Percentiles rank a stretch among this genome's conserved stretches.
Evolutionary conservation across 2,888 invertebrate genomes (phyloP).

Genomic region (Lepidocyrtoides sp.): DNA sequence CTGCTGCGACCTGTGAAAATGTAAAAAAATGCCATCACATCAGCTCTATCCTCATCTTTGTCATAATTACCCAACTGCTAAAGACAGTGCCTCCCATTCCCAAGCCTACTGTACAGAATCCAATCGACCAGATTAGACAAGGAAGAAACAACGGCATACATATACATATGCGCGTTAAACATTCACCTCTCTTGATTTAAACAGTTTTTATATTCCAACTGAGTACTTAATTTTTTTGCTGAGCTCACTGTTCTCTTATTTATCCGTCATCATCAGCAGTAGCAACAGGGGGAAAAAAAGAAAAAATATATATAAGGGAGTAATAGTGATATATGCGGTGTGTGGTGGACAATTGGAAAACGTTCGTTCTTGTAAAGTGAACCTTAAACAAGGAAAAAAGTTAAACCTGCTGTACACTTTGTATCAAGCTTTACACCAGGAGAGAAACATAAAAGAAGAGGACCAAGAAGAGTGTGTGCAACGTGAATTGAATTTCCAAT

Average conservation of each 20-base stretch:
- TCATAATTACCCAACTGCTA: conserved; percentile 30
- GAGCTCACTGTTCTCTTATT: conserved; percentile 59
- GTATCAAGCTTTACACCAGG: conserved; percentile 19
- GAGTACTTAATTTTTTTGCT: conserved; percentile 59
- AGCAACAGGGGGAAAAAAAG: conserved; percentile 6
- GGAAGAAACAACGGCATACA: background rate
- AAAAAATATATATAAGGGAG: background rate
- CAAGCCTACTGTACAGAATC: background rate
- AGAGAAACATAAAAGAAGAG: background rate
- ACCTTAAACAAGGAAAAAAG: conserved; percentile 48
- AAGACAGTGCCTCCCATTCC: background rate
- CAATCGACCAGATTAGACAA: conserved; percentile 57
- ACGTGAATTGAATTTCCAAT: conserved; percentile 74
- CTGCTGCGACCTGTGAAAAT: conserved; percentile 59
- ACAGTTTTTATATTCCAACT: conserved; percentile 48
- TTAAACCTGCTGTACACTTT: conserved; percentile 43
- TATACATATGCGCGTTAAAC: background rate
- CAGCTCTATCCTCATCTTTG: conserved; percentile 29
- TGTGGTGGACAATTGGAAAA: conserved; percentile 53
- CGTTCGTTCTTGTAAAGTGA: conserved; percentile 21
- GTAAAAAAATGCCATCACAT: conserved; percentile 69
- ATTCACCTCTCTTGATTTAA: conserved; percentile 1
- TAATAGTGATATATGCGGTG: background rate
- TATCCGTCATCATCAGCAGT: conserved; percentile 54
- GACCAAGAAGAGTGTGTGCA: conserved; percentile 44